These are phyloP conservation scores for Neoaliturus tenellus DNA, from an alignment of 2,888 invertebrate species.

Conservation along the genomic window DNA sequence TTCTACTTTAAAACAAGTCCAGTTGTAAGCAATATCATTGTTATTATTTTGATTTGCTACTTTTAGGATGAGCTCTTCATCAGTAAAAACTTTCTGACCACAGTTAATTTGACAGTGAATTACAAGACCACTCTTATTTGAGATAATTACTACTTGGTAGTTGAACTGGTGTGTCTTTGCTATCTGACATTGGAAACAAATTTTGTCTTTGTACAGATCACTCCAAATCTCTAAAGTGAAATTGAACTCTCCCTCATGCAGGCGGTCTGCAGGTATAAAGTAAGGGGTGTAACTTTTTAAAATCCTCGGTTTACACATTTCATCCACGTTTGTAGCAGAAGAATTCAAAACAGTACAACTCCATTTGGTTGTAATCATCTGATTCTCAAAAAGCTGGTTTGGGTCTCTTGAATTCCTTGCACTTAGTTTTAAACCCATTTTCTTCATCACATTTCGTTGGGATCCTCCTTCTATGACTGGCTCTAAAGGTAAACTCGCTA, in stretches of 20 bases:
- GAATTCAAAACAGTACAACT: background rate
- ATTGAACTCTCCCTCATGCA: background rate
- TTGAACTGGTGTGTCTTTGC: background rate
- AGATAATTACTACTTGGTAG: background rate
- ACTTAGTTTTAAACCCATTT: background rate
- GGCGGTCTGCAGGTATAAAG: background rate
- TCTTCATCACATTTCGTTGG: background rate
- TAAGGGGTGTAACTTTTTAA: background rate
- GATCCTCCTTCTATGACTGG: background rate
- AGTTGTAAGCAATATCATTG: background rate
- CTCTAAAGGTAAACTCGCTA: background rate
- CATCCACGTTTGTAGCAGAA: background rate
- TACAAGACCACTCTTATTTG: background rate
- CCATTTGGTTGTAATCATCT: background rate
- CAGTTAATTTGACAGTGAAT: background rate
- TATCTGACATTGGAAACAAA: background rate
- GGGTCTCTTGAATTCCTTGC: background rate
- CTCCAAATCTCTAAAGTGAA: conserved; percentile 10
- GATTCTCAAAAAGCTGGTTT: background rate
- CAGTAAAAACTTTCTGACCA: background rate
- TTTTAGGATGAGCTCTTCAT: background rate
- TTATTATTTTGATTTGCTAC: background rate
- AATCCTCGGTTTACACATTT: background rate
- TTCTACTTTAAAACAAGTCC: background rate
- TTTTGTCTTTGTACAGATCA: background rate